Evolutionary conservation across 2,797 vertebrate species (phyloP).

Genomic region (Macropodus opercularis): DNA sequence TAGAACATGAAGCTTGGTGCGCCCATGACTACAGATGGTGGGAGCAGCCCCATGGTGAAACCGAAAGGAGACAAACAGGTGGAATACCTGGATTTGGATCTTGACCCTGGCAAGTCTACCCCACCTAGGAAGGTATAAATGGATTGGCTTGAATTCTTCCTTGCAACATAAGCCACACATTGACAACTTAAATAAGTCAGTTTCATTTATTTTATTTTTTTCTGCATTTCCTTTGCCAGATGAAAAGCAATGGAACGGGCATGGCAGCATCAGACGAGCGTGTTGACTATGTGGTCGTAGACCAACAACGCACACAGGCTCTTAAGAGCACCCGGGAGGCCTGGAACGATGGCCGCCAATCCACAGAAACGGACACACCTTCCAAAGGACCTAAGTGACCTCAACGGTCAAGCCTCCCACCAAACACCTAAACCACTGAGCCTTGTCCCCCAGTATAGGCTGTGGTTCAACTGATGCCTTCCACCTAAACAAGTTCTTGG

Average conservation of each 20-base stretch:
- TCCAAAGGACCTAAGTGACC: constrained; percentile 92
- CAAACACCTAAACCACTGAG: constrained; percentile 25
- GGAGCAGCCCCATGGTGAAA: constrained; percentile 93
- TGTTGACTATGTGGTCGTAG: constrained; percentile 97
- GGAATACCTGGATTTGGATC: constrained; percentile 96
- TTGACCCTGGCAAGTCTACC: constrained; percentile 95
- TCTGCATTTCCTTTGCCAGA: constrained; percentile 73
- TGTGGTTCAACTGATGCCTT: constrained; percentile 36
- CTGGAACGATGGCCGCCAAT: constrained; percentile 96
- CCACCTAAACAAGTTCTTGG: constrained; percentile 47
- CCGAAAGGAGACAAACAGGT: constrained; percentile 98
- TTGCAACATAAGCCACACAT: neutral
- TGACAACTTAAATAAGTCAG: neutral
- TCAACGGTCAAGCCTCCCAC: constrained; percentile 22
- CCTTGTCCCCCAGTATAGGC: constrained; percentile 32
- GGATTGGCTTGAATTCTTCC: neutral
- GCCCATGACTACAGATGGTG: constrained; percentile 87
- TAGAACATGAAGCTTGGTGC: constrained; percentile 80
- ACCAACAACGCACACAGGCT: constrained; percentile 95
- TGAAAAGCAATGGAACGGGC: constrained; percentile 92
- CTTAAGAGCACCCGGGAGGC: constrained; percentile 96
- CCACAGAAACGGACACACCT: constrained; percentile 91
- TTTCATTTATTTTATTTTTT: neutral
- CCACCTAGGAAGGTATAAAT: constrained; percentile 92
- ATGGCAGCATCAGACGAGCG: constrained; percentile 92